These are phyloP conservation scores for Phyllostomus hastatus DNA, from an alignment of 2,113 vertebrate genomes.

Conservation along the genomic window DNA sequence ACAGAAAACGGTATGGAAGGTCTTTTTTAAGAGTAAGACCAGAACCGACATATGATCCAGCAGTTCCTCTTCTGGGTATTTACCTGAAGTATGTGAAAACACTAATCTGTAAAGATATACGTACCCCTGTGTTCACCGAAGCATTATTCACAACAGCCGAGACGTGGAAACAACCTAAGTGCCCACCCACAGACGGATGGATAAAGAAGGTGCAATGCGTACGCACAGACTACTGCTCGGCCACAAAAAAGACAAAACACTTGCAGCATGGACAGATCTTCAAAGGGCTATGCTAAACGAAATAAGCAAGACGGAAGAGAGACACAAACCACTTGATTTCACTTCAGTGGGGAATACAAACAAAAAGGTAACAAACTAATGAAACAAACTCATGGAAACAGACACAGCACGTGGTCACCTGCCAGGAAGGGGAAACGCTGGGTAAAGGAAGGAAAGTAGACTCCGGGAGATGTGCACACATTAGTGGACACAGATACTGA, in stretches of 20 bases:
- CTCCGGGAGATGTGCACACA: background rate
- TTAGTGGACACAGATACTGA: no score
- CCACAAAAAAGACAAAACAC: background rate
- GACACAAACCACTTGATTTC: background rate
- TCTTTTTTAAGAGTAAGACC: background rate
- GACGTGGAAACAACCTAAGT: background rate
- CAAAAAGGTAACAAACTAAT: background rate
- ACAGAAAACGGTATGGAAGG: background rate
- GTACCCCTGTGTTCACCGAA: background rate
- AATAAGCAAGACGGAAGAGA: background rate
- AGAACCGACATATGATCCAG: background rate
- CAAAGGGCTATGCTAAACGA: background rate
- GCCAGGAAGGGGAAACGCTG: background rate
- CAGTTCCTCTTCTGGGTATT: background rate
- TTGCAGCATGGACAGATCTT: background rate
- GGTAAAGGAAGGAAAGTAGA: background rate
- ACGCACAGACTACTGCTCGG: no score
- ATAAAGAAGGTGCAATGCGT: background rate
- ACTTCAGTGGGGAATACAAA: background rate
- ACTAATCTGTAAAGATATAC: background rate
- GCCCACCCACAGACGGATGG: no score
- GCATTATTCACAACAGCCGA: background rate
- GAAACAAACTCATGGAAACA: background rate
- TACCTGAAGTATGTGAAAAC: background rate
- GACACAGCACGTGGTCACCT: background rate